Evolutionary conservation across 2,888 invertebrate species (phyloP).

Genomic region (Cordilura impudica): DNA sequence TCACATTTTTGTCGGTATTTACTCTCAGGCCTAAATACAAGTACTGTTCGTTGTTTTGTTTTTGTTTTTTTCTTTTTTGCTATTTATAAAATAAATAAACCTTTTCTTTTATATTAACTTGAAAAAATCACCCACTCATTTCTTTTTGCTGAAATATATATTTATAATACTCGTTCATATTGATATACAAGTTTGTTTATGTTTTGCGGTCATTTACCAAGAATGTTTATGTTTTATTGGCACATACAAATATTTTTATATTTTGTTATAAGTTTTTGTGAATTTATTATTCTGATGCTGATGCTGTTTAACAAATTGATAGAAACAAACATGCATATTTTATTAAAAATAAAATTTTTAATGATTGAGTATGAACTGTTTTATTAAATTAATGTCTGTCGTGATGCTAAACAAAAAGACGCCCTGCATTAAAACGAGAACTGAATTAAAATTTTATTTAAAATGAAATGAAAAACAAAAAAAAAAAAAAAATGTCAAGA

Average conservation of each 20-base stretch:
- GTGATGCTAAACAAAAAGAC: not conserved
- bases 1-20: too few relatives aligned
- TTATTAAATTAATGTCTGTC: not conserved
- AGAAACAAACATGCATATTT: not conserved
- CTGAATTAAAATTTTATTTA: too few relatives aligned
- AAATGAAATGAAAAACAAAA: too few relatives aligned
- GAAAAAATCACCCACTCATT: not conserved
- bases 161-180: too few relatives aligned
- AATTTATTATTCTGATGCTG: not conserved
- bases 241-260: not conserved
- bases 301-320: not conserved
- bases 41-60: too few relatives aligned
- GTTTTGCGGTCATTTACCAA: slow-evolving; percentile 1
- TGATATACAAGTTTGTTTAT: slow-evolving; percentile 10
- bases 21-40: too few relatives aligned
- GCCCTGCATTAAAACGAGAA: not conserved
- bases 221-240: not conserved
- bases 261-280: not conserved
- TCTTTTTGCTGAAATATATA: not conserved
- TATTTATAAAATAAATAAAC: too few relatives aligned
- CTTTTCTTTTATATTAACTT: not conserved
- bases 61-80: too few relatives aligned
- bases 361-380: too few relatives aligned
- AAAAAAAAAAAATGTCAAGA: too few relatives aligned
- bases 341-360: not conserved